These are phyloP conservation scores for Choreutis nemorana DNA, from an alignment of 2,888 invertebrate species.

Conservation along the genomic window DNA sequence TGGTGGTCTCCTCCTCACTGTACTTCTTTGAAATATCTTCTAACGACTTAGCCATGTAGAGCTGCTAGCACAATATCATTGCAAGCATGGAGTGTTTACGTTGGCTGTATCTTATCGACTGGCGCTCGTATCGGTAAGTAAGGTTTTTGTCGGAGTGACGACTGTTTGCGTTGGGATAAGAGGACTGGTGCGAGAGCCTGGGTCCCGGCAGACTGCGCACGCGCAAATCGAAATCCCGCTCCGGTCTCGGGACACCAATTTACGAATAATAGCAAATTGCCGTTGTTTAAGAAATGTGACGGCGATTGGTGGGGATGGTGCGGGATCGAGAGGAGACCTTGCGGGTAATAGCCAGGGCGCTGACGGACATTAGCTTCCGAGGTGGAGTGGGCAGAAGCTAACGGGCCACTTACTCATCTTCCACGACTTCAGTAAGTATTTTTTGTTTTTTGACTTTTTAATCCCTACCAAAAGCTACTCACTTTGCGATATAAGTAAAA, in stretches of 20 bases:
- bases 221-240: constrained; percentile 40
- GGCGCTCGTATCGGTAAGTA: constrained; percentile 33
- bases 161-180: constrained; percentile 45
- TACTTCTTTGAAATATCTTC: constrained; percentile 46
- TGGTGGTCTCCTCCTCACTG: constrained; percentile 48
- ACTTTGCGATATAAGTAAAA: too few relatives aligned
- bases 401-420: constrained; percentile 20
- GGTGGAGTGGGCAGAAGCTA: constrained; percentile 31
- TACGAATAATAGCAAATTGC: constrained; percentile 66
- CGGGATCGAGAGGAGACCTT: constrained; percentile 63
- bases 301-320: constrained; percentile 60
- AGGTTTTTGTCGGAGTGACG: constrained; percentile 27
- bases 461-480: too few relatives aligned
- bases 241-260: constrained; percentile 56
- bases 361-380: constrained; percentile 35
- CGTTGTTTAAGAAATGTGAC: constrained; percentile 64
- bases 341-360: constrained; percentile 51
- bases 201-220: constrained; percentile 50
- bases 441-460: too few relatives aligned
- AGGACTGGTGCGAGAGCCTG: constrained; percentile 36
- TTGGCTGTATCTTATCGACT: constrained; percentile 56
- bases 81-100: constrained; percentile 30
- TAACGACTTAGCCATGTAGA: constrained; percentile 36
- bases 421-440: too few relatives aligned
- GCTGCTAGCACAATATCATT: constrained; percentile 36